Percentiles rank a stretch among this genome's conserved stretches.
These are phyloP conservation scores for Cygnus olor DNA, from an alignment of 2,797 vertebrate species.

Conservation along the genomic window DNA sequence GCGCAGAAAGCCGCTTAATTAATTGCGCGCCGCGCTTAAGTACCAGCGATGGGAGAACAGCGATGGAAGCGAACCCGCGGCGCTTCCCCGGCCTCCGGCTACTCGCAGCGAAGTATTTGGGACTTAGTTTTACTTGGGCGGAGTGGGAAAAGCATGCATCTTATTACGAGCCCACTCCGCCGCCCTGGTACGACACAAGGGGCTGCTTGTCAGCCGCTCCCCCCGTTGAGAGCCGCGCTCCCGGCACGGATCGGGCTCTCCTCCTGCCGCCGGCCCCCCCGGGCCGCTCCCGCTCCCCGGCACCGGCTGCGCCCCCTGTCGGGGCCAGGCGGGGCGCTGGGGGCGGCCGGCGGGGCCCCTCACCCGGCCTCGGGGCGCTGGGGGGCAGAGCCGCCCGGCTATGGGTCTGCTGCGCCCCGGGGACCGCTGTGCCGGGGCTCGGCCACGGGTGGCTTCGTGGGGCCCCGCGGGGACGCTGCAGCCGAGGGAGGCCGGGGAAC, in stretches of 20 bases:
- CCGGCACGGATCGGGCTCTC: no score
- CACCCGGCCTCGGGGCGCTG: no score
- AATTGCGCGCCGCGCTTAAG: not conserved
- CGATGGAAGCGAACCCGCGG: not conserved
- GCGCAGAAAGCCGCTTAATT: not conserved
- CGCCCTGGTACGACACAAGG: not conserved
- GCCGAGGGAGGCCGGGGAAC: not conserved
- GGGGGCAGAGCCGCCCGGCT: not conserved
- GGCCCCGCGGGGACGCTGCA: not conserved
- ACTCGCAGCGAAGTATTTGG: not conserved
- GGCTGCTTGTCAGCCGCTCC: not conserved
- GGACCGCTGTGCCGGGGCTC: no score
- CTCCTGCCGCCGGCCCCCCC: not conserved
- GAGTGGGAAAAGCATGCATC: slow-evolving; percentile 19
- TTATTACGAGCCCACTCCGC: not conserved
- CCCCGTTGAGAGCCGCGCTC: no score
- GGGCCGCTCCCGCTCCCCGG: not conserved
- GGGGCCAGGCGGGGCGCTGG: no score
- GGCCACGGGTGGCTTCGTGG: no score
- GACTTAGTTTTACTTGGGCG: not conserved
- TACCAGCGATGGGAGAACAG: not conserved
- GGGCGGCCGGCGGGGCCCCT: no score
- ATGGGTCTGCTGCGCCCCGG: not conserved
- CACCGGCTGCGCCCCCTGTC: not conserved
- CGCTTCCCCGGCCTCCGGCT: not conserved